Evolutionary conservation across 2,888 invertebrate species (phyloP).

Genomic region (Drosophila diplacantha): DNA sequence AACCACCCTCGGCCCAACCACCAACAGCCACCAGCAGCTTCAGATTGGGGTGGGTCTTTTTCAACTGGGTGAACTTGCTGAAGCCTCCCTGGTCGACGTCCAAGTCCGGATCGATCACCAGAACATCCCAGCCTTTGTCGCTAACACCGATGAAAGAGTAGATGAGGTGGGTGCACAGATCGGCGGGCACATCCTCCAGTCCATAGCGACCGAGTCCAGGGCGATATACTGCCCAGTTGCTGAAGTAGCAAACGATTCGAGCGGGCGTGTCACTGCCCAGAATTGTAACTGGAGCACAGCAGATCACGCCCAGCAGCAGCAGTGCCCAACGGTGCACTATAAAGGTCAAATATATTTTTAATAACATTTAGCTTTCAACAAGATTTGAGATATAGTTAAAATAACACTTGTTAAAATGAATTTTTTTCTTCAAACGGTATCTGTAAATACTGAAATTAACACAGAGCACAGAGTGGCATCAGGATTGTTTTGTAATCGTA

Average conservation of each 20-base stretch:
- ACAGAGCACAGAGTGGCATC: neutral
- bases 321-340: constrained; percentile 44
- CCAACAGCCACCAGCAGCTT: constrained; percentile 91
- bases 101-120: constrained; percentile 88
- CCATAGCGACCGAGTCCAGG: constrained; percentile 89
- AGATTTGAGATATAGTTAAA: neutral
- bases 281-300: constrained; percentile 17
- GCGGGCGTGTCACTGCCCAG: constrained; percentile 74
- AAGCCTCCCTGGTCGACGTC: constrained; percentile 88
- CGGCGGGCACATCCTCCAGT: constrained; percentile 89
- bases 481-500: neutral
- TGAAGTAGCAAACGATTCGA: constrained; percentile 80
- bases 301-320: constrained; percentile 55
- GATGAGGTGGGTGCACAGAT: constrained; percentile 90
- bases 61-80: constrained; percentile 86
- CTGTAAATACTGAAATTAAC: no score
- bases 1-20: constrained; percentile 94
- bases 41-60: constrained; percentile 83
- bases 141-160: constrained; percentile 93
- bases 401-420: neutral
- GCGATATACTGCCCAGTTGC: constrained; percentile 86
- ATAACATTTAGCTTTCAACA: neutral
- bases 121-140: constrained; percentile 86
- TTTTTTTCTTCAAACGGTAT: neutral
- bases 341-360: no score